Evolutionary conservation across 2,888 invertebrate genomes (phyloP), one percentile per base, ranked within the genome.

Genomic region (Xestobium rufovillosum): DNA sequence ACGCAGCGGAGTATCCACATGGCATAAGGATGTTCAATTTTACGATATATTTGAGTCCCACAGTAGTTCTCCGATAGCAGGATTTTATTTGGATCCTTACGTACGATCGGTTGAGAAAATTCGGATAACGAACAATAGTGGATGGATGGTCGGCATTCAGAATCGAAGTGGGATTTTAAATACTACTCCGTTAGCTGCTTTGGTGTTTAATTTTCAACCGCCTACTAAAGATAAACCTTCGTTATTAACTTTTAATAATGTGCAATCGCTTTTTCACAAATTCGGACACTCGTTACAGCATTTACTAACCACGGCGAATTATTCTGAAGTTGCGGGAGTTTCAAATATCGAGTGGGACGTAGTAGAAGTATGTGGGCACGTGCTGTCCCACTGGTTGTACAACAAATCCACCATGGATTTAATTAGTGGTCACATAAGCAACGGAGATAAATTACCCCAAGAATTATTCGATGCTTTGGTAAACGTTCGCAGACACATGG

Each of bases 341-440:
- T 81, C 82, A 0, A 88, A 87, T 60, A 76, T 95, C 1, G 96
- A 96, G 68, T 92, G 91, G 90, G 97, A 97, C 64, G 86, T 89
- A 1, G 81, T 86, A 0, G 83, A 85, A 57, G 77, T 91, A 1
- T 81, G 84, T 42, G 82, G 87, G 1, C 74, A 86, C 51, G 85
- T 96, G 36, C 75, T 96, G 76, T 71, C 75, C 0, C 80, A 83
- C 57, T 90, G 88, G 80, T 64, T 89, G 4, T 79, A 78, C 45
- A 80, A 86, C 49, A 68, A 71, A 51, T 63, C 70, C 2, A 58
- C 79, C 17, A 51, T 65, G 2, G 62, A 69, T 31, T 63, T 59
- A 29, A 73, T 94, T 32, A 83, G 85, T 30, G 72, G 77, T 2
- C 91, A 95, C 60, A 78, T 76, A 52, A 73, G 76, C 45, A 84